Base-by-base conservation (phyloP, 2,888 invertebrate species). In the Miltochrista miniata region DNA sequence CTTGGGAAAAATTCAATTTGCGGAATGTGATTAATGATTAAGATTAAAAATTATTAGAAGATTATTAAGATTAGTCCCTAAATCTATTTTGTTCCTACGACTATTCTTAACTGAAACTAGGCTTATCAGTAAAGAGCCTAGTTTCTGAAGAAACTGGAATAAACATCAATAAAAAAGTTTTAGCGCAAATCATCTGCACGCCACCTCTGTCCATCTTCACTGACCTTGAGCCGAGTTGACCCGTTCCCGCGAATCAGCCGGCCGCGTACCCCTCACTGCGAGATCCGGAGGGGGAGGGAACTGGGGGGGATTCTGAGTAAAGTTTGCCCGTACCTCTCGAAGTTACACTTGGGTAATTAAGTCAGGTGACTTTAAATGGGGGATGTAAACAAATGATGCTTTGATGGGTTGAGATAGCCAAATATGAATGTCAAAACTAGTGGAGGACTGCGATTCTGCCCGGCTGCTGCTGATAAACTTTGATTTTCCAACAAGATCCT, bases 161-260 rank as follows among this genome's bases (percentile, higher is more conserved):
- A n/a, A n/a, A n/a, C n/a, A n/a, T n/a, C n/a, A n/a, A n/a, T 31
- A 31, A 31, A 31, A 31, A 31, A 31, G 8, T 11, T 7, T 10
- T 11, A 37, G 2, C n/a, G 9, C 10, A 48, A 35, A 10, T 36
- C 57, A 39, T 61, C 83, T 87, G 87, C 69, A 80, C 38, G 1
- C 30, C 14, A 62, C 56, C 52, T 2, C 36, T 83, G 80, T 83
- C 29, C 85, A 50, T 63, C 69, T 70, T 72, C 76, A 72, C 78
- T 87, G 89, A 90, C 90, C 90, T 90, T 90, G 90, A 79, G 79
- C 76, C 69, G 64, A 74, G 80, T 83, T 87, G 88, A 87, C 88
- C 87, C 79, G 90, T 81, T 88, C 84, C 81, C 74, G 89, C 88
- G 86, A 90, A 87, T 87, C 85, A 74, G 73, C 76, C 75, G 71